phyloP scores from a whole-genome alignment of 2,888 invertebrate genomes.

The Acanthosepion lycidas region DNA sequence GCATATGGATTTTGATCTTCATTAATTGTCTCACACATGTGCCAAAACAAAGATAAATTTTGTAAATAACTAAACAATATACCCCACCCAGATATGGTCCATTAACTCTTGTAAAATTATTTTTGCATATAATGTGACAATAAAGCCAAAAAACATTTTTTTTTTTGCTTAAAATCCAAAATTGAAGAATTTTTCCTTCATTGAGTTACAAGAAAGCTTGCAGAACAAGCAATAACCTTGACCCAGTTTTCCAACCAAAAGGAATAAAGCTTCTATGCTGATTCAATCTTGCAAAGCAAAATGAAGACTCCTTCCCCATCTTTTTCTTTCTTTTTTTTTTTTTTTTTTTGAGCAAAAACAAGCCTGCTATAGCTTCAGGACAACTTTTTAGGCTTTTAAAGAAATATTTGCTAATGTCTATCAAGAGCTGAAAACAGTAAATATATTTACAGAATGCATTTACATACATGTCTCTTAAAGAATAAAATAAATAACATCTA shows the following conservation, averaged over 20 bases:
- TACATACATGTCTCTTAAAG: not conserved
- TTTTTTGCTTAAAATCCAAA: not conserved
- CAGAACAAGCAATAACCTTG: not conserved
- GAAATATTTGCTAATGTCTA: not conserved
- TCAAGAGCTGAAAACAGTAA: not conserved
- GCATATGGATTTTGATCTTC: too few species aligned
- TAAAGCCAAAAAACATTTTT: not conserved
- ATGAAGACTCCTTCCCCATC: not conserved
- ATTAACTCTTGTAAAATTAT: not conserved
- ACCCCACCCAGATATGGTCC: not conserved
- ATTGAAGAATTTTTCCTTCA: not conserved
- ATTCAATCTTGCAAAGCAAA: not conserved
- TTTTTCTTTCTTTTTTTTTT: not conserved
- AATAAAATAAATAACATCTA: not conserved
- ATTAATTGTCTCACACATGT: too few species aligned
- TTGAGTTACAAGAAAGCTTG: not conserved
- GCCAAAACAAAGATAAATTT: too few species aligned
- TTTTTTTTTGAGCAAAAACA: not conserved
- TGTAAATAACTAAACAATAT: too few species aligned
- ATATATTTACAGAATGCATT: not conserved
- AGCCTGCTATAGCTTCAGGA: not conserved
- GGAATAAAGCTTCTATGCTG: not conserved
- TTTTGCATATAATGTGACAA: not conserved
- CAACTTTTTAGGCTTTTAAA: not conserved
- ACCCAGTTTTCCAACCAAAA: not conserved